These are phyloP conservation scores for Alentia gelatinosa DNA, from an alignment of 2,888 invertebrate genomes.

Conservation along the genomic window DNA sequence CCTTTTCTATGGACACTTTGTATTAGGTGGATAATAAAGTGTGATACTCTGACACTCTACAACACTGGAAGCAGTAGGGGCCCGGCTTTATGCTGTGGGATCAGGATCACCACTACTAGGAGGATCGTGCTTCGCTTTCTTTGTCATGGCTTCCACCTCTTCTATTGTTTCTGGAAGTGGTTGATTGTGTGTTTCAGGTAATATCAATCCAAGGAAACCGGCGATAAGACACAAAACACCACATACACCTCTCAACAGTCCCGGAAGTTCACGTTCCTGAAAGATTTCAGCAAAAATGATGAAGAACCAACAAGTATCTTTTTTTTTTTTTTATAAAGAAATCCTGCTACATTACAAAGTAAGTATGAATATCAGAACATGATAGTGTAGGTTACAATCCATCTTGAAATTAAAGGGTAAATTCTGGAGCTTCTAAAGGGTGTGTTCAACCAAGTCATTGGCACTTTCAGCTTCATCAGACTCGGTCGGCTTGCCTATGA, in stretches of 20 bases:
- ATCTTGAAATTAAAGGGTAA: background rate
- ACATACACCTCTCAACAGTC: background rate
- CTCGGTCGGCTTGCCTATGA: no score
- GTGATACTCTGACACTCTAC: no score
- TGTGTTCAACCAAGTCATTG: no score
- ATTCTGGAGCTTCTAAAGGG: no score
- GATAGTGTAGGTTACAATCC: background rate
- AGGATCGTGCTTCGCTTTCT: background rate
- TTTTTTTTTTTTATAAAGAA: background rate
- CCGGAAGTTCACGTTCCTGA: background rate
- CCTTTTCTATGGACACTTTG: no score
- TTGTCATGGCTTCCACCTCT: background rate
- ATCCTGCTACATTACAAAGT: background rate
- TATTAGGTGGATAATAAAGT: no score
- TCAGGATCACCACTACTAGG: no score
- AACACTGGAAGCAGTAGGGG: no score
- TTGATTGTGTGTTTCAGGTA: conserved; percentile 1
- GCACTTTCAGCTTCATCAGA: no score
- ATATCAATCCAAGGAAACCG: background rate
- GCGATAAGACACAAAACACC: background rate
- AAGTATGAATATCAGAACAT: background rate
- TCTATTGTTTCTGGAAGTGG: background rate
- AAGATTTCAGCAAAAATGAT: background rate
- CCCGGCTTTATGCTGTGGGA: no score
- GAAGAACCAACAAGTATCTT: background rate